Evolutionary conservation across 2,888 invertebrate species (phyloP), one percentile per base, ranked within the genome.

Genomic region (Drosophila multiciliata): DNA sequence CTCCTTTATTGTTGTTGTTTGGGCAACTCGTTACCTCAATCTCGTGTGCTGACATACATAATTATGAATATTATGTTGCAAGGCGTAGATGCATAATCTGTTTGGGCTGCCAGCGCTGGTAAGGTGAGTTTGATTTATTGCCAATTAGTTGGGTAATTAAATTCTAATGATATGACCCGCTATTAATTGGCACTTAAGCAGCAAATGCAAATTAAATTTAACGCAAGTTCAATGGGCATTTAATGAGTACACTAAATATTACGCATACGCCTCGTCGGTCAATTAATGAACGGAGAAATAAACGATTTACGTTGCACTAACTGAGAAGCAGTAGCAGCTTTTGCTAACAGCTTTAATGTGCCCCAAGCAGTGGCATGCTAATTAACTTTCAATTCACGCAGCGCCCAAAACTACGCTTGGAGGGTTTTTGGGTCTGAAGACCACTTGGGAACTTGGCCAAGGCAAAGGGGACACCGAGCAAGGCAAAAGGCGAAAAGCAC

Each of bases 51-150:
- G 60, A 57, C 64, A 74, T 68, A 66, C 67, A 71, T 80, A 68
- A 85, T 87, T 75, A 72, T 79, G 77, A 69, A 82, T 72, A 76
- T 84, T 82, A 87, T 67, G 50, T 75, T 72, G 74, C 86, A 72
- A 48, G 87, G 60, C 63, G 66, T 69, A 52, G 70, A 64, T 73
- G 89, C 75, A 66, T 77, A 54, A 54, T 52, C 59, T 58, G 77
- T 48, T 83, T 63, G 20, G 42, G 50, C 33, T 45, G 20, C 45
- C 20, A 8, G 45, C 15, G 23, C 45, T 20, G 65, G 67, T 73
- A 73, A 83, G 61, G 45, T 58, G 69, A 66, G 66, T 66, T 66
- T 65, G 77, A 86, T 77, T 71, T 78, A 80, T 86, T 75, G 73
- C 75, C 82, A 78, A 83, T 83, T 83, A 83, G 65, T 23, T 61